Evolutionary conservation across 2,113 vertebrate species (phyloP), one percentile per base, ranked within the genome.

Genomic region (Tragelaphus scriptus): DNA sequence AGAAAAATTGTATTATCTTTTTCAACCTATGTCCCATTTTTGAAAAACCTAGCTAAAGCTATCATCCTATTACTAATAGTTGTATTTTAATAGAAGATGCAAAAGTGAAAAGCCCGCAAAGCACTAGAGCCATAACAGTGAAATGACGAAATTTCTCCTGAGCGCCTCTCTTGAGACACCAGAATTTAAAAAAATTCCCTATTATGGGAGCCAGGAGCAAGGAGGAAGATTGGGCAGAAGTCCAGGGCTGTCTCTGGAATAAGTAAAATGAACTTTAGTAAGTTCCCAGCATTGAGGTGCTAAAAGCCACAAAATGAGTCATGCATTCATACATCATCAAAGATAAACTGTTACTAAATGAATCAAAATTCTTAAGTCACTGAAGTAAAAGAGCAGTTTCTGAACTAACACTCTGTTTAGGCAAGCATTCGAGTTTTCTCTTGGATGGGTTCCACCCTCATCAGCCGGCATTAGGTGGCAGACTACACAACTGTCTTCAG

Each of bases 301-400:
- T 96, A 86, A 98, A 80, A 94, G 36, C 11, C 4, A 97, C 93
- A 93, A n/a, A 59, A 96, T 97, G 94, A 98, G 79, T 95, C 95
- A 98, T 97, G 71, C 28, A 7, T 85, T 96, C 90, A 13, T 96
- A 89, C 21, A 89, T 94, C 81, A 91, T 93, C 6, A n/a, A 90
- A 97, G 95, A 95, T 81, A 98, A 98, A 98, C 91, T 98, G 25
- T 97, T 97, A 95, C 77, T 81, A 96, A 98, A 96, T 96, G 0
- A 97, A 95, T 93, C 3, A 10, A 87, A 98, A 98, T 97, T 97
- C 88, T 90, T 98, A 95, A 95, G 65, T 71, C 90, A 12, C 96
- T 98, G 97, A 98, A 88, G 96, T 97, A 97, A 95, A 89, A 96
- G 91, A 93, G 84, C 51, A 53, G n/a, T 47, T 71, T 97, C 88